These are phyloP conservation scores for Mionectes olivaceus DNA, from an alignment of 2,797 vertebrate genomes.

Conservation along the genomic window DNA sequence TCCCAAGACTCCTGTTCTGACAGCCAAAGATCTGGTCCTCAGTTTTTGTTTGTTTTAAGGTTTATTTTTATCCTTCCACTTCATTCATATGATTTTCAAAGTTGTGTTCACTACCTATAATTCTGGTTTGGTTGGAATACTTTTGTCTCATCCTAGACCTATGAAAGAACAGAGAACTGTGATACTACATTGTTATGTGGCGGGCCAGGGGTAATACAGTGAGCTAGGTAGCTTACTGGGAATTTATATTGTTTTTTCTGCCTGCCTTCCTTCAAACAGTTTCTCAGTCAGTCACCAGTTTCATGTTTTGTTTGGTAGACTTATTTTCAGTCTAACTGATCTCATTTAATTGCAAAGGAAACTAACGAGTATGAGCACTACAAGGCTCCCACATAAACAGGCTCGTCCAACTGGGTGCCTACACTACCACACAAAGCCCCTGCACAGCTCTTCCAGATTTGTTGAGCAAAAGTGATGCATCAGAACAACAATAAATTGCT, in stretches of 20 bases:
- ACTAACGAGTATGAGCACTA: conserved; percentile 75
- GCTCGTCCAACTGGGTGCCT: conserved; percentile 48
- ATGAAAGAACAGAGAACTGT: not conserved
- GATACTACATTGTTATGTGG: not conserved
- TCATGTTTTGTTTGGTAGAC: conserved; percentile 83
- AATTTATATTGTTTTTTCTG: not conserved
- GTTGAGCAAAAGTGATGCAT: conserved; percentile 5
- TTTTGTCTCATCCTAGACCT: not conserved
- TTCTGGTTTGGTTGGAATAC: not conserved
- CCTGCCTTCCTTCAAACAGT: not conserved
- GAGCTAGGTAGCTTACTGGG: not conserved
- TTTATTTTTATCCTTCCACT: conserved; percentile 12
- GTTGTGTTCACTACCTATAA: not conserved
- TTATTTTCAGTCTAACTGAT: conserved; percentile 82
- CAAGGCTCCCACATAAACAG: conserved; percentile 75
- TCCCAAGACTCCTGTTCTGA: conserved; percentile 31
- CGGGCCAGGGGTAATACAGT: not conserved
- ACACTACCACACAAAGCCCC: not conserved
- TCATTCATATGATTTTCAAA: not conserved
- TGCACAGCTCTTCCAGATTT: not conserved
- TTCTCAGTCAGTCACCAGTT: conserved; percentile 77
- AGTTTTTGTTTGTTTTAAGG: conserved; percentile 2
- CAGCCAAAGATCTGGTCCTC: conserved; percentile 70
- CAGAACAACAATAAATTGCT: not conserved
- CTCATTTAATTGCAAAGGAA: conserved; percentile 87